These are phyloP conservation scores for Cetonia aurata DNA, from an alignment of 2,888 invertebrate genomes.

Conservation along the genomic window DNA sequence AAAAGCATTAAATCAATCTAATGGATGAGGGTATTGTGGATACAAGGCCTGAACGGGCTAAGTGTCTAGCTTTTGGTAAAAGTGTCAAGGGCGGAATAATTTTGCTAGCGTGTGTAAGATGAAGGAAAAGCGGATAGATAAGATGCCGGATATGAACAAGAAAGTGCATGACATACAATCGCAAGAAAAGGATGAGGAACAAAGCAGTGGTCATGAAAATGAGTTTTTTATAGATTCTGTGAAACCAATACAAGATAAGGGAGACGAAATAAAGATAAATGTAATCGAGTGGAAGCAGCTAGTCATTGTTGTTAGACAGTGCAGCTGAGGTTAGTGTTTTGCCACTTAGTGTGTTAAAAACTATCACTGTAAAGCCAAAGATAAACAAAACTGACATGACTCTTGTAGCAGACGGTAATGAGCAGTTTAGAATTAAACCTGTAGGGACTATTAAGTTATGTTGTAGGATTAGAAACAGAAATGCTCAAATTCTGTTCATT, in stretches of 20 bases:
- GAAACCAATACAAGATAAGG: no score
- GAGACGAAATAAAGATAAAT: no score
- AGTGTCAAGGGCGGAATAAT: neutral
- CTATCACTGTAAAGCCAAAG: neutral
- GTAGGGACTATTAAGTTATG: neutral
- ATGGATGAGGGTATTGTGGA: neutral
- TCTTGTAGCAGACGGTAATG: slow-evolving; percentile 1
- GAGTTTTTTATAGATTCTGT: no score
- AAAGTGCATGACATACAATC: no score
- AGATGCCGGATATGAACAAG: no score
- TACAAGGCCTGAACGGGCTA: slow-evolving; percentile 10
- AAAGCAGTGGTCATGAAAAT: no score
- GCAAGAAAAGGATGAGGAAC: no score
- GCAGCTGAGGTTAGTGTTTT: no score
- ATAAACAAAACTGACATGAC: neutral
- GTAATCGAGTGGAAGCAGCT: no score
- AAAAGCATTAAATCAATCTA: no score
- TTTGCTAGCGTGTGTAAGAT: slow-evolving; percentile 6
- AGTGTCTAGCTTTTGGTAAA: neutral
- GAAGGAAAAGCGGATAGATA: neutral
- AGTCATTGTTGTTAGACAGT: neutral
- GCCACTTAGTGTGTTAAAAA: slow-evolving; percentile 4
- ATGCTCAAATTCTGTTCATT: neutral
- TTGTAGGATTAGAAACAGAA: neutral
- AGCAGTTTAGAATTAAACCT: neutral